Percentiles rank a stretch among this genome's conserved stretches.
Conservation (phyloP, 2,113 vertebrate species). For the Gracilinanus agilis region DNA sequence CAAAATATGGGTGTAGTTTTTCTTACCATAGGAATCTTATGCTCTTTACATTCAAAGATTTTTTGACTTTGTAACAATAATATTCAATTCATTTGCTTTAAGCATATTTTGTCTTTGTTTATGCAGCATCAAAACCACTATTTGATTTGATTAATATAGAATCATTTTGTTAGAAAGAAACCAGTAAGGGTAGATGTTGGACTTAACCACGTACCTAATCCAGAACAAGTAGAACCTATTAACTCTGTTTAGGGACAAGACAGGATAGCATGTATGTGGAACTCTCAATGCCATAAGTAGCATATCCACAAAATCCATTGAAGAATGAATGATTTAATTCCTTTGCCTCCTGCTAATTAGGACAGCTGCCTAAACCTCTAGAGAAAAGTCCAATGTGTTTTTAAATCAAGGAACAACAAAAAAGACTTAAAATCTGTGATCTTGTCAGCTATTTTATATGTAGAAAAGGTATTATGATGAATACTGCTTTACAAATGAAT, state of each 20-base stretch:
- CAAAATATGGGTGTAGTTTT: neutral
- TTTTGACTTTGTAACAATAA: conserved; percentile 8
- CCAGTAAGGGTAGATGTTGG: neutral
- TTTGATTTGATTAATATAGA: neutral
- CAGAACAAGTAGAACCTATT: conserved; percentile 8
- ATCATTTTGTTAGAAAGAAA: conserved; percentile 24
- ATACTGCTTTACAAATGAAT: neutral
- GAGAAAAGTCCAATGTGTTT: conserved; percentile 33
- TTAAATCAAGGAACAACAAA: neutral
- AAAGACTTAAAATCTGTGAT: conserved; percentile 1
- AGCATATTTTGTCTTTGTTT: neutral
- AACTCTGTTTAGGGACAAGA: neutral
- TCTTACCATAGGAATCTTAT: neutral
- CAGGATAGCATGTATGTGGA: neutral
- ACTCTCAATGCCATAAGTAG: neutral
- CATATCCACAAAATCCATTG: neutral
- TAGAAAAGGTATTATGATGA: neutral
- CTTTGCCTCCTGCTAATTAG: conserved; percentile 3
- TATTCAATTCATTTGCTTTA: neutral
- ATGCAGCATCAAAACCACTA: neutral
- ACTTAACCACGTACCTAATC: conserved; percentile 14
- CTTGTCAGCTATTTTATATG: conserved; percentile 15
- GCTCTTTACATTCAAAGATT: neutral
- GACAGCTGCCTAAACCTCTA: neutral
- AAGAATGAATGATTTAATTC: conserved; percentile 1